Evolutionary conservation across 2,113 vertebrate species (phyloP).

Genomic region (Psettodes erumei): DNA sequence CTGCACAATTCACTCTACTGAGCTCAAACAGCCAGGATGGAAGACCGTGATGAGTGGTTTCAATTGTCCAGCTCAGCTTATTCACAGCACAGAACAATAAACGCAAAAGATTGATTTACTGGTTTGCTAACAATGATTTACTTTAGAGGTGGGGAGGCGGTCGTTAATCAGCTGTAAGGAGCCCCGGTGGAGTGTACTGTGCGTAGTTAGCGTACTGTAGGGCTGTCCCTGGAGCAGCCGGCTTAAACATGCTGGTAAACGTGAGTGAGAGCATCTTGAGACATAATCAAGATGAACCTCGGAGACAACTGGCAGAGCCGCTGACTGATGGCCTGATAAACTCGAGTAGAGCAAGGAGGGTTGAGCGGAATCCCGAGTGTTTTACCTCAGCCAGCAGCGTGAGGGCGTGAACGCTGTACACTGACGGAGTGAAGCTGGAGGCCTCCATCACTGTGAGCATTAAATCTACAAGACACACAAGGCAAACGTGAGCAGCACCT

Average conservation of each 20-base stretch:
- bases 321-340: slow-evolving; percentile 19
- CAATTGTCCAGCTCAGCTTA: slow-evolving; percentile 35
- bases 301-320: slow-evolving; percentile 4
- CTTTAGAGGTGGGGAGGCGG: background rate
- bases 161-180: slow-evolving; percentile 44
- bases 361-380: slow-evolving; percentile 12
- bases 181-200: slow-evolving; percentile 1
- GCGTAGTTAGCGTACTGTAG: slow-evolving; percentile 8
- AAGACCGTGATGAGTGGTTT: slow-evolving; percentile 20
- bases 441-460: slow-evolving; percentile 97
- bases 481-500: slow-evolving; percentile 53
- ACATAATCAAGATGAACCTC: slow-evolving; percentile 10
- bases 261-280: slow-evolving; percentile 24
- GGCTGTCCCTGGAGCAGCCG: background rate
- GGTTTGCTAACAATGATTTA: slow-evolving; percentile 35
- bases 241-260: slow-evolving; percentile 24
- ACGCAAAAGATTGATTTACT: slow-evolving; percentile 30
- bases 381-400: slow-evolving; percentile 97
- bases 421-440: slow-evolving; percentile 95
- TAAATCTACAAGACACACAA: slow-evolving; percentile 86
- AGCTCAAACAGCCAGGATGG: slow-evolving; percentile 4
- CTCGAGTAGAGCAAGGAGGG: background rate
- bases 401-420: slow-evolving; percentile 97
- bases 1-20: slow-evolving; percentile 14
- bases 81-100: slow-evolving; percentile 15